Conservation (phyloP, 1,140 invertebrate genomes). For the Samia ricini region DNA sequence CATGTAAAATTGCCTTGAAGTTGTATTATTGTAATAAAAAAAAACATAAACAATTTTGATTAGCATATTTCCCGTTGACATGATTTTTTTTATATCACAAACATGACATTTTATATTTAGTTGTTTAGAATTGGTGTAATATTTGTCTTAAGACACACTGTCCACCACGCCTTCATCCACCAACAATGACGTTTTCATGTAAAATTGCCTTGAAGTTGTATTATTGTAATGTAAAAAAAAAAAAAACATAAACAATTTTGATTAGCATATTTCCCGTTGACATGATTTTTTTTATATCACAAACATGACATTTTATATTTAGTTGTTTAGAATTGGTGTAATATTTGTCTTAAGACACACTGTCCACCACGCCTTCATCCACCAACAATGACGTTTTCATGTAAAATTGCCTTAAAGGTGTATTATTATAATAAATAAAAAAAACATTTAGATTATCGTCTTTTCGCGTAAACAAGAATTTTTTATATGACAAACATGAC, state of each 20-base stretch:
- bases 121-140: too few relatives aligned
- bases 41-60: conserved; percentile 31
- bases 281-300: neutral
- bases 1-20: conserved; percentile 40
- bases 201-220: conserved; percentile 36
- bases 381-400: conserved; percentile 46
- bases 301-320: neutral
- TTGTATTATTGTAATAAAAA: conserved; percentile 31
- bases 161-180: conserved; percentile 33
- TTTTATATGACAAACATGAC: neutral
- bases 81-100: neutral
- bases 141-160: too few relatives aligned
- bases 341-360: too few relatives aligned
- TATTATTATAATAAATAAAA: conserved; percentile 29
- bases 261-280: conserved; percentile 18
- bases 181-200: conserved; percentile 47
- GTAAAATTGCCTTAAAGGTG: conserved; percentile 39
- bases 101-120: neutral
- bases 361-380: conserved; percentile 29
- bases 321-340: too few relatives aligned
- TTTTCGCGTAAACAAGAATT: neutral
- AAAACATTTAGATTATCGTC: conserved; percentile 30
- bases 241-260: conserved; percentile 29
- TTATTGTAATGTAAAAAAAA: conserved; percentile 31
- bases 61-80: conserved; percentile 12